A percentile compares a stretch with the other conserved stretches of the same genome.
Conservation (phyloP, 2,113 vertebrate genomes). For the Anguilla rostrata region DNA sequence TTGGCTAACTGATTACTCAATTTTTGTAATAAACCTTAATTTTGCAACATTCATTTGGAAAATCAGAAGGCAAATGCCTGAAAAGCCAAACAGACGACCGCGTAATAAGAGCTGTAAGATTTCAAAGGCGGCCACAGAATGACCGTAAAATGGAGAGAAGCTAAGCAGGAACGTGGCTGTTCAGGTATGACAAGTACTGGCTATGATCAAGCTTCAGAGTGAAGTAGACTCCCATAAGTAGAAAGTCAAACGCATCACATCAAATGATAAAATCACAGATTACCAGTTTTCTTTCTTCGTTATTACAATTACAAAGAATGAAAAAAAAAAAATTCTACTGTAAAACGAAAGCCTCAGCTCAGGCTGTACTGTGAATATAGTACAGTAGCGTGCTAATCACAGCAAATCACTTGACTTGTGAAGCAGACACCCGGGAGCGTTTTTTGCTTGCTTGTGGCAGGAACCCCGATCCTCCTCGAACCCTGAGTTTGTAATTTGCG, state of each 20-base stretch:
- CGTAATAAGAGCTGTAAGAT: conserved; percentile 69
- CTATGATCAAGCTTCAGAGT: conserved; percentile 11
- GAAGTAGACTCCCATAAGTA: neutral
- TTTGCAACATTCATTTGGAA: conserved; percentile 52
- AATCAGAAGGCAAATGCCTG: conserved; percentile 60
- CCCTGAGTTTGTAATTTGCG: neutral
- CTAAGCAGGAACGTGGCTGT: conserved; percentile 25
- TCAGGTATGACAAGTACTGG: conserved; percentile 14
- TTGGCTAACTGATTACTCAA: conserved; percentile 53
- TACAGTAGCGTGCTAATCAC: neutral
- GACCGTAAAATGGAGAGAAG: conserved; percentile 53
- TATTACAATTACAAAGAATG: neutral
- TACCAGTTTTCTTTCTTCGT: neutral
- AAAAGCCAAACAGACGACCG: conserved; percentile 61
- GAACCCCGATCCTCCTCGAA: neutral
- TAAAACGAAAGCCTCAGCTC: neutral
- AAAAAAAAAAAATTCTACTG: neutral
- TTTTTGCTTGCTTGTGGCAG: neutral
- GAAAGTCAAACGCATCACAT: conserved; percentile 10
- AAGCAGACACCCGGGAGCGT: neutral
- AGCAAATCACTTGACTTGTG: neutral
- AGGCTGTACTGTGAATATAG: neutral
- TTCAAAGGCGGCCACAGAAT: conserved; percentile 53
- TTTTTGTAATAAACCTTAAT: conserved; percentile 51
- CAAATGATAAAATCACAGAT: neutral